Base-by-base conservation (phyloP, 2,113 vertebrate species). In the Oreochromis spilurus region DNA sequence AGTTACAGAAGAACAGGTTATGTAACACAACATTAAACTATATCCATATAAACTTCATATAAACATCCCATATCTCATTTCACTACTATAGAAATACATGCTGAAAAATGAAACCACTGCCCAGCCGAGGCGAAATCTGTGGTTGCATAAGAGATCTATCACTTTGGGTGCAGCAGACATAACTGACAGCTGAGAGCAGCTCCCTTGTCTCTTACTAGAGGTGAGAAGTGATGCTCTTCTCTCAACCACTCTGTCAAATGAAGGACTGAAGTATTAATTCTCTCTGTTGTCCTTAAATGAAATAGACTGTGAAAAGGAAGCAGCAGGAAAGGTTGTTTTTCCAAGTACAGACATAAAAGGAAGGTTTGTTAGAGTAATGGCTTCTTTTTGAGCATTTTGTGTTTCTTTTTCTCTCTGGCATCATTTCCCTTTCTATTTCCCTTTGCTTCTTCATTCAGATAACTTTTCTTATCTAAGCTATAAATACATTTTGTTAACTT, bases 191-290 rank as follows among this genome's bases (percentile, higher is more conserved):
- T 81, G 78, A 36, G 50, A 67, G 60, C 55, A 79, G 79, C 57
- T 84, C 82, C 2, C 31, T 24, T 24, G 65, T 85, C 70, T 82
- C 81, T 80, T 82, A 86, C 67, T 7, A 19, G 86, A 83, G 81
- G 82, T 82, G 89, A 86, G 83, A 89, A 87, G 84, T 81, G 79
- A 83, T 72, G 50, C 84, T 79, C 83, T 77, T 77, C 43, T 50
- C 26, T 31, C 72, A 34, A 52, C 72, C 45, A 52, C 65, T 89
- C 78, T 60, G 16, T 92, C 62, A 86, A 45, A 86, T 50, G 40
- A 84, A 40, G 67, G 70, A 65, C 24, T 70, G 79, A 85, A 83
- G 29, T 31, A 77, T 34, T n/a, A 3, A 19, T 52, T 77, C 45
- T 52, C 72, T 77, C 72, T 5, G 45, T 77, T 52, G 45, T 77